Base-by-base conservation (phyloP, 2,113 vertebrate genomes). In the Thalassoma bifasciatum region DNA sequence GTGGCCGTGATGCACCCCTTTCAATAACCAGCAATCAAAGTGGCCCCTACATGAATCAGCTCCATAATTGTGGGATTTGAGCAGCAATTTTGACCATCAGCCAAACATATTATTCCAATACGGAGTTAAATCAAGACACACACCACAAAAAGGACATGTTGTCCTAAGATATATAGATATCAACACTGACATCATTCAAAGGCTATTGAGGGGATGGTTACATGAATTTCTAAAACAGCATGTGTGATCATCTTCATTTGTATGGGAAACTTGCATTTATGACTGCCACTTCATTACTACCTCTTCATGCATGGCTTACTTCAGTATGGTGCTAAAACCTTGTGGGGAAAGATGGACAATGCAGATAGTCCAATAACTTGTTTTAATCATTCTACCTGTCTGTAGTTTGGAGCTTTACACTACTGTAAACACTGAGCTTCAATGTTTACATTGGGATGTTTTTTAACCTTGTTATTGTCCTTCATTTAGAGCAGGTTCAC, bases 271-370 rank as follows among this genome's bases (percentile, higher is more conserved):
- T 57, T 62, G 74, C 10, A 8, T 60, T 73, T 66, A 68, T 66
- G 75, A 76, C 63, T 62, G 66, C 63, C 64, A 72, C 24, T 82
- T 77, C 58, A 85, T 84, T 84, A 67, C 62, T 36, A 26, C 66
- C 66, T 49, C 60, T 71, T 38, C 57, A 82, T 75, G 64, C 70
- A 56, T 63, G 66, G 21, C 54, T 60, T 64, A 56, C 49, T 57
- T 34, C 60, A 63, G 59, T 23, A 57, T 42, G 65, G 51, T 66
- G 23, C 23, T 72, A 34, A 85, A 61, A 50, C 46, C n/a, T 23
- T 66, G 30, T 60, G 0, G 64, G 66, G 37, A 59, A 82, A 66
- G 66, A 84, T 70, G 61, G 50, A 67, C 46, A 67, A 26, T 60
- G 37, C 46, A 56, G 30, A 70, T 42, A 34, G 46, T 66, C 12